A percentile compares a stretch with the other conserved stretches of the same genome.
These are phyloP conservation scores for Pachycephala philippinensis DNA, from an alignment of 2,113 vertebrate genomes.

Conservation along the genomic window DNA sequence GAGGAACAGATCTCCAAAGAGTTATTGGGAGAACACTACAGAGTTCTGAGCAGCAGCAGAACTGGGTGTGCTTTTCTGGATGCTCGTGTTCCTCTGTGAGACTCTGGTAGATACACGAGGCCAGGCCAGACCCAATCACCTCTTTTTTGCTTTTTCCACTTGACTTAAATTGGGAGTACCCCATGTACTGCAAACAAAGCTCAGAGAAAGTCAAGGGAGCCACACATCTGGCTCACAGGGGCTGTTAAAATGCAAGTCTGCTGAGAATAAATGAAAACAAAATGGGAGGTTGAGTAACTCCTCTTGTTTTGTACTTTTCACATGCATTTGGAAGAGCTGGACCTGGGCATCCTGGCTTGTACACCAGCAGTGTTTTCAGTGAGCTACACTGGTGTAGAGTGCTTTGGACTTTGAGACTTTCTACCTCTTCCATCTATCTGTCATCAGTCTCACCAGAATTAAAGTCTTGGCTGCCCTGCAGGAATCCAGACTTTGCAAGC, in stretches of 20 bases:
- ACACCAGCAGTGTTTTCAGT: neutral
- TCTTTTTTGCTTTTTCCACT: neutral
- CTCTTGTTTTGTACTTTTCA: neutral
- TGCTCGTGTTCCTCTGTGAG: neutral
- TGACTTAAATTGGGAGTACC: neutral
- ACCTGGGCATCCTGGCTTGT: neutral
- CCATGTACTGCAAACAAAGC: neutral
- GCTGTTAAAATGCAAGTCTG: neutral
- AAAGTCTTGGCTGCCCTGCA: conserved; percentile 48
- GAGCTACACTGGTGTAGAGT: neutral
- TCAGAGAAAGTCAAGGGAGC: neutral
- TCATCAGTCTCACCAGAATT: conserved; percentile 52
- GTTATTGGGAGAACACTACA: neutral
- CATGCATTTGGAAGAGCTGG: neutral
- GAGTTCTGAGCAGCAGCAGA: neutral
- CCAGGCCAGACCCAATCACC: neutral
- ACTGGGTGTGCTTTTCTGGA: neutral
- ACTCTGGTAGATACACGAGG: neutral
- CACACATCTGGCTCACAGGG: neutral
- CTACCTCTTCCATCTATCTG: conserved; percentile 58
- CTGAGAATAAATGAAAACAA: neutral
- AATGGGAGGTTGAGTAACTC: neutral
- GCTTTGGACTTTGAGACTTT: conserved; percentile 24
- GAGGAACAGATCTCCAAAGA: neutral
- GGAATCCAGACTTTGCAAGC: conserved; percentile 56